phyloP scores from a whole-genome alignment of 2,113 vertebrate species.

The Macquaria ambigua region DNA sequence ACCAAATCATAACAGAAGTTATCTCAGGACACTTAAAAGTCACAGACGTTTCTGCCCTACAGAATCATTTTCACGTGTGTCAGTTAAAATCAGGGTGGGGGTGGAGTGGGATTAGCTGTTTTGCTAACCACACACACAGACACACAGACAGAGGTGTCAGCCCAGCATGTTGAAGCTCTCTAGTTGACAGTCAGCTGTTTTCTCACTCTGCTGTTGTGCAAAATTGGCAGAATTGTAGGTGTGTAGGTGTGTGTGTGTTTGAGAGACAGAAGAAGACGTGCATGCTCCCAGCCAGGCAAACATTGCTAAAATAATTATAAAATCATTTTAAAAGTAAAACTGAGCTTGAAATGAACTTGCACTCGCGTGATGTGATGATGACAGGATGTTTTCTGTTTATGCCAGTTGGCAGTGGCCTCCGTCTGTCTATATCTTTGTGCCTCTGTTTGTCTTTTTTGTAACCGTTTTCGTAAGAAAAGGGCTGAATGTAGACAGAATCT shows the following conservation, averaged over 20 bases:
- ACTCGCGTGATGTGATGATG: neutral
- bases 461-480: neutral
- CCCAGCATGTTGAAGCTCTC: slow-evolving; percentile 28
- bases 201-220: slow-evolving; percentile 42
- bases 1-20: no score
- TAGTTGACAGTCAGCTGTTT: slow-evolving; percentile 58
- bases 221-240: slow-evolving; percentile 4
- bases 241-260: neutral
- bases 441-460: neutral
- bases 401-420: no score
- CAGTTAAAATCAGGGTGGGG: slow-evolving; percentile 18
- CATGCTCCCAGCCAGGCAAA: neutral
- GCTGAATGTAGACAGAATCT: neutral
- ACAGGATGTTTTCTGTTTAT: neutral
- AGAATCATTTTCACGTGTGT: slow-evolving; percentile 42
- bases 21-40: no score
- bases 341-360: no score
- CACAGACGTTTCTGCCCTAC: slow-evolving; percentile 3
- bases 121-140: neutral
- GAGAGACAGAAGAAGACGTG: neutral
- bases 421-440: neutral
- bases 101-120: slow-evolving; percentile 51
- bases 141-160: slow-evolving; percentile 22
- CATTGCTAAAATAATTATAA: neutral
- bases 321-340: neutral